Evolutionary conservation across 2,797 vertebrate genomes (phyloP).

Genomic region (Spinus pinus): DNA sequence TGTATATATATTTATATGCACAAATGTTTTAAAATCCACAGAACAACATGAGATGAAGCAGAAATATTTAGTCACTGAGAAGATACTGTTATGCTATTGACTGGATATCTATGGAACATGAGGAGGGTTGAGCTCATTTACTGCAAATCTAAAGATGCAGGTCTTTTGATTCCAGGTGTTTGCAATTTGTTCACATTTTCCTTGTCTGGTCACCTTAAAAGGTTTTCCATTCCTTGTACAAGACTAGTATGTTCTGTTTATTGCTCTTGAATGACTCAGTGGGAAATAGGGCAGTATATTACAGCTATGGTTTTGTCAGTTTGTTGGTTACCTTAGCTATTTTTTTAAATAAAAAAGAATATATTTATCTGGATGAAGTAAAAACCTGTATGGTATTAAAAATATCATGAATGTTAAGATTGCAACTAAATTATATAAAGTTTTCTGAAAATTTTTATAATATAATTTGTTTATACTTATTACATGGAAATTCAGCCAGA

Average conservation of each 20-base stretch:
- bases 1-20: not conserved
- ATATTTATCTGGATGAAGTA: not conserved
- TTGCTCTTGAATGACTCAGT: not conserved
- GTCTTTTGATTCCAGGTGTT: not conserved
- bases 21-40: not conserved
- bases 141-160: not conserved
- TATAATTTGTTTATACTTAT: not conserved
- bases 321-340: not conserved
- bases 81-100: not conserved
- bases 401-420: not conserved
- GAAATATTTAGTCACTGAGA: not conserved
- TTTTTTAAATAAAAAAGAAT: not conserved
- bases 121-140: fast-evolving
- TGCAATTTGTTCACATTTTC: not conserved
- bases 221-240: not conserved
- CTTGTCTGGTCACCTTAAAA: not conserved
- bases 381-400: not conserved
- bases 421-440: not conserved
- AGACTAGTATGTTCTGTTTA: not conserved
- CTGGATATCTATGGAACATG: not conserved
- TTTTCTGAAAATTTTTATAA: not conserved
- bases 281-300: not conserved
- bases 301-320: fast-evolving
- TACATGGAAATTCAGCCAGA: not conserved
- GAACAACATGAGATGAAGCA: not conserved